phyloP scores from a whole-genome alignment of 2,888 invertebrate species.

The Drosophila glabriapex region DNA sequence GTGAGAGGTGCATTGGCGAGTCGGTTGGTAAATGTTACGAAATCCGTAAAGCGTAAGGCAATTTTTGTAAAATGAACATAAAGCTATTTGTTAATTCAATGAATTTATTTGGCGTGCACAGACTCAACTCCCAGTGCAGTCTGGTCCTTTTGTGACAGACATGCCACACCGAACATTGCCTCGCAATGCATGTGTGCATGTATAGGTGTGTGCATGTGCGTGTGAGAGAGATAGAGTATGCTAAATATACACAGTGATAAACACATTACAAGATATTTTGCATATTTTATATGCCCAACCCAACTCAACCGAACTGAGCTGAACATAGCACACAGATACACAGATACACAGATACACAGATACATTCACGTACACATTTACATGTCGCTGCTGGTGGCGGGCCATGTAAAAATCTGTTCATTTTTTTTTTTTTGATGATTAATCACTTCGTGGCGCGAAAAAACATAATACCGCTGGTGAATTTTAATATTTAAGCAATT shows the following conservation, averaged over 20 bases:
- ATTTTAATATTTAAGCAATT: conserved; percentile 63
- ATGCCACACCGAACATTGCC: conserved; percentile 45
- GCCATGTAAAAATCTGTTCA: conserved; percentile 67
- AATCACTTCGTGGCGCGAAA: conserved; percentile 60
- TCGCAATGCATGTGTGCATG: conserved; percentile 31
- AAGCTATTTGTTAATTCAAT: conserved; percentile 76
- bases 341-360: neutral
- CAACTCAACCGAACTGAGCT: conserved; percentile 7
- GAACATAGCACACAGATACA: conserved; percentile 27
- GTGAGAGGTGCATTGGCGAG: neutral
- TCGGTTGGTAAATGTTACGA: conserved; percentile 37
- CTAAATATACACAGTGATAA: conserved; percentile 68
- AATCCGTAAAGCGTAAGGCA: conserved; percentile 40
- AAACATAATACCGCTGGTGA: conserved; percentile 44
- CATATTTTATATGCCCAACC: conserved; percentile 65
- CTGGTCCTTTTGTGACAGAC: conserved; percentile 22
- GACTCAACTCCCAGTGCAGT: conserved; percentile 6
- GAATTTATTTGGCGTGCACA: conserved; percentile 53
- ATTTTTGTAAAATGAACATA: conserved; percentile 58
- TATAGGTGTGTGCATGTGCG: conserved; percentile 1
- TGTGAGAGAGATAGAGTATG: conserved; percentile 16
- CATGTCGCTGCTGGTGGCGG: conserved; percentile 30
- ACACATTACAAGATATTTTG: conserved; percentile 78
- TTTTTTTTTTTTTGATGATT: conserved; percentile 59
- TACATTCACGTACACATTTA: neutral